A percentile compares a stretch with the other conserved stretches of the same genome.
Evolutionary conservation across 2,797 vertebrate species (phyloP).

Genomic region (Carduelis carduelis): DNA sequence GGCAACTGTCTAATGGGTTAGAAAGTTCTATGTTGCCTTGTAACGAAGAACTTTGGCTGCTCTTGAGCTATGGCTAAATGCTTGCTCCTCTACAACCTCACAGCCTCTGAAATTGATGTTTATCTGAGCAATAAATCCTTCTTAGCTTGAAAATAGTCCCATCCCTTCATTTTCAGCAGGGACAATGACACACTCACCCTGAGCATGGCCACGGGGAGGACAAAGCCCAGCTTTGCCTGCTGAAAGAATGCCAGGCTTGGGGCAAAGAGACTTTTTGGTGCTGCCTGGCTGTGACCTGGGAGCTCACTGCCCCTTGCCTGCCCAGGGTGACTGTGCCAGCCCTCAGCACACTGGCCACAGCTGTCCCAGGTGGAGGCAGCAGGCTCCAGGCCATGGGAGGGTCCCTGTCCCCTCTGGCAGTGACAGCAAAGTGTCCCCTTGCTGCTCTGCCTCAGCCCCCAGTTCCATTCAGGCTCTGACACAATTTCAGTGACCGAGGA

Average conservation of each 20-base stretch:
- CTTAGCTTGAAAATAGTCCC: neutral
- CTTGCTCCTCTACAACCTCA: neutral
- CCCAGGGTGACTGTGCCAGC: neutral
- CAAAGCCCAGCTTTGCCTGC: neutral
- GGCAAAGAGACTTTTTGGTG: neutral
- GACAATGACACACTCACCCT: neutral
- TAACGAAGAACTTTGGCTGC: neutral
- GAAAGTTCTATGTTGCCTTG: neutral
- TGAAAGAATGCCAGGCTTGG: neutral
- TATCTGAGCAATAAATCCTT: neutral
- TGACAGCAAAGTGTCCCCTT: rapidly evolving
- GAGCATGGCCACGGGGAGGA: neutral
- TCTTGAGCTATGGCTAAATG: neutral
- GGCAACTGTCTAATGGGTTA: neutral
- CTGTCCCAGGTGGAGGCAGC: neutral
- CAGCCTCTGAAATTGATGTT: neutral
- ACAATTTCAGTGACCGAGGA: neutral
- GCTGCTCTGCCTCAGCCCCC: neutral
- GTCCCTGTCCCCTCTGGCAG: neutral
- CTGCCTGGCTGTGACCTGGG: neutral
- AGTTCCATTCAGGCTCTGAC: neutral
- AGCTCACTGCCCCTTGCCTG: neutral
- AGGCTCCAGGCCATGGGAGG: neutral
- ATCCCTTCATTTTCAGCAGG: neutral
- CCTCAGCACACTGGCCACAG: rapidly evolving